Percentiles rank a stretch among this genome's conserved stretches.
These are phyloP conservation scores for Pseudonaja textilis DNA, from an alignment of 2,113 vertebrate genomes.

Conservation along the genomic window DNA sequence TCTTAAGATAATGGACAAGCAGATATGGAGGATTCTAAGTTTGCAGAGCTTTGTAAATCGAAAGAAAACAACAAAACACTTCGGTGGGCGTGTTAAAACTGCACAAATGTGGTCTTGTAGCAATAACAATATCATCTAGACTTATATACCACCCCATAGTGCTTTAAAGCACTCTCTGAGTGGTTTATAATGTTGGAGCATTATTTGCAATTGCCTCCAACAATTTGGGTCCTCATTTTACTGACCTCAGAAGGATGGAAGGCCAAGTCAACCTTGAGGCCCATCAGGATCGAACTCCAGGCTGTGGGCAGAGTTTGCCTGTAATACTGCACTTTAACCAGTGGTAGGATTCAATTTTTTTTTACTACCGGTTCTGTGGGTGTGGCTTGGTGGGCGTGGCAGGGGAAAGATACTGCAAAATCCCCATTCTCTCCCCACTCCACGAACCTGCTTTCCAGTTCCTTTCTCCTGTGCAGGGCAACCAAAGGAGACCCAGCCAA, in stretches of 20 bases:
- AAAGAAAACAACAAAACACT: not conserved
- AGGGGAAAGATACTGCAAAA: too few species aligned
- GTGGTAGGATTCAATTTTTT: too few species aligned
- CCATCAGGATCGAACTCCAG: not conserved
- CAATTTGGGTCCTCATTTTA: not conserved
- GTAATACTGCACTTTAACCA: not conserved
- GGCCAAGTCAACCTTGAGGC: not conserved
- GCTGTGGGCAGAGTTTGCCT: not conserved
- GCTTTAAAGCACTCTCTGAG: not conserved
- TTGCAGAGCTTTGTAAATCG: not conserved
- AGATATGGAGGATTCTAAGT: not conserved
- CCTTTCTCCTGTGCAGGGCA: too few species aligned
- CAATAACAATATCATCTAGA: not conserved
- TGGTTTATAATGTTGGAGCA: not conserved
- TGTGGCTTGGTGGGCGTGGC: too few species aligned
- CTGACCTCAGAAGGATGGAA: not conserved
- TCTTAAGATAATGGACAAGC: not conserved
- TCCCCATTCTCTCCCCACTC: too few species aligned
- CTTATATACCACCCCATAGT: not conserved
- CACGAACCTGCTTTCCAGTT: too few species aligned
- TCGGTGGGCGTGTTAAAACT: not conserved
- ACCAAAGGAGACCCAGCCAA: too few species aligned
- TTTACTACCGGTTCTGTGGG: too few species aligned
- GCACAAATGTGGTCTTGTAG: not conserved
- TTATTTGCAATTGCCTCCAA: not conserved